Base-by-base conservation (phyloP, 2,797 vertebrate species). In the Sciurus carolinensis region DNA sequence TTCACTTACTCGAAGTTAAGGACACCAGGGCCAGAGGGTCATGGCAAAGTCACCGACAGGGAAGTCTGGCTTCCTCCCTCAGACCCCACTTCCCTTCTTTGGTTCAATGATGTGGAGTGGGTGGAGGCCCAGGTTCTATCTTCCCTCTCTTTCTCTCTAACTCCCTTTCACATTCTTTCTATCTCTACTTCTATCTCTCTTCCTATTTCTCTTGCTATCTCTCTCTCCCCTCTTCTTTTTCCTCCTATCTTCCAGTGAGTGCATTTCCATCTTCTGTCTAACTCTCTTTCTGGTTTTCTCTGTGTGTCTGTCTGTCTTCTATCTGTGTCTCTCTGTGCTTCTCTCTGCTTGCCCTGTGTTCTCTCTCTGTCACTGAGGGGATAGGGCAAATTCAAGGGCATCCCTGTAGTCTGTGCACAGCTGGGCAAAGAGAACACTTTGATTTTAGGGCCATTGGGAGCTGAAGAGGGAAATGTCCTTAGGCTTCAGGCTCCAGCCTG, bases 1-100 rank as follows among this genome's bases (percentile, higher is more conserved):
- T 87, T 93, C 36, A 88, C 28, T 59, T 44, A 72, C 67, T 81
- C 17, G 36, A 62, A 73, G 24, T 62, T 96, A 82, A 96, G 87
- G 47, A 67, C 44, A 81, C 71, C 39, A 88, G 73, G 22, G 69
- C 36, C 33, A 90, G 83, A 87, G 20, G 76, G 13, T 77, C 39
- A 75, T 59, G 69, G 44, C 4, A 36, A n/a, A 97, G 52, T 47
- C 47, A 20, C 44, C 54, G 73, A 94, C 52, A 57, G 12, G n/a
- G n/a, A 83, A 87, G 90, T n/a, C 44, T 8, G 13, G 42, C 72
- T 79, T 82, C 79, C 6, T 69, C 24, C 39, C 24, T 77, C 24
- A 69, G 17, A 9, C 52, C 24, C 54, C 30, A 64, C 57, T 71
- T 50, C 30, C 69, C 30, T 39, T 86, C 30, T 85, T 69, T 42